A percentile compares a stretch with the other conserved stretches of the same genome.
Evolutionary conservation across 1,140 invertebrate genomes (phyloP).

Genomic region (Paraescarpia echinospica): DNA sequence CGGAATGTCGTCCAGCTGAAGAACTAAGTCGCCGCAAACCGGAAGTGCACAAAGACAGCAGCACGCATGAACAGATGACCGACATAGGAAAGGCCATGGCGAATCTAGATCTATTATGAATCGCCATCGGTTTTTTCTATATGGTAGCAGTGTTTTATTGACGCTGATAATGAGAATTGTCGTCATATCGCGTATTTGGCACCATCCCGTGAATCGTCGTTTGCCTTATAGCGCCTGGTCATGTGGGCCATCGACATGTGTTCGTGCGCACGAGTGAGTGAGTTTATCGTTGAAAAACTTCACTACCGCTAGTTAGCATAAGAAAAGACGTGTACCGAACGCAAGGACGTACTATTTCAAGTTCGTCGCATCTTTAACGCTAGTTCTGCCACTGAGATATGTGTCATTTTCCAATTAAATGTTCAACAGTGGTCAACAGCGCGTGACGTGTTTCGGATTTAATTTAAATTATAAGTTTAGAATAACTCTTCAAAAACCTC

Average conservation of each 20-base stretch:
- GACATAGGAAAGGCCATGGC: neutral
- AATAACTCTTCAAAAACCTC: too few relatives aligned
- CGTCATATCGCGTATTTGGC: neutral
- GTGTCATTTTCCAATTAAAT: neutral
- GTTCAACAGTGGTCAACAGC: neutral
- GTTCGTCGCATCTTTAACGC: neutral
- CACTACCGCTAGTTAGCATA: neutral
- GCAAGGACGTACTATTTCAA: neutral
- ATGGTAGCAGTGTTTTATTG: neutral
- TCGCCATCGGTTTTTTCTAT: neutral
- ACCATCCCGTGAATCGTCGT: neutral
- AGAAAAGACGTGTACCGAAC: neutral
- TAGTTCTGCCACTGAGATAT: neutral
- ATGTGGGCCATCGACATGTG: neutral
- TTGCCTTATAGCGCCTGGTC: neutral
- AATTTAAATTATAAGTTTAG: neutral
- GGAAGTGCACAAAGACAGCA: neutral
- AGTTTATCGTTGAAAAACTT: neutral
- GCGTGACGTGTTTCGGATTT: neutral
- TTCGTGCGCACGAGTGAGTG: neutral
- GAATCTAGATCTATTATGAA: neutral
- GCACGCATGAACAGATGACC: neutral
- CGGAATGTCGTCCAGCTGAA: neutral
- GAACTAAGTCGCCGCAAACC: neutral
- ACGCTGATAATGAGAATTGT: neutral